These are phyloP conservation scores for Lycaena phlaeas DNA, from an alignment of 2,888 invertebrate genomes.

Conservation along the genomic window DNA sequence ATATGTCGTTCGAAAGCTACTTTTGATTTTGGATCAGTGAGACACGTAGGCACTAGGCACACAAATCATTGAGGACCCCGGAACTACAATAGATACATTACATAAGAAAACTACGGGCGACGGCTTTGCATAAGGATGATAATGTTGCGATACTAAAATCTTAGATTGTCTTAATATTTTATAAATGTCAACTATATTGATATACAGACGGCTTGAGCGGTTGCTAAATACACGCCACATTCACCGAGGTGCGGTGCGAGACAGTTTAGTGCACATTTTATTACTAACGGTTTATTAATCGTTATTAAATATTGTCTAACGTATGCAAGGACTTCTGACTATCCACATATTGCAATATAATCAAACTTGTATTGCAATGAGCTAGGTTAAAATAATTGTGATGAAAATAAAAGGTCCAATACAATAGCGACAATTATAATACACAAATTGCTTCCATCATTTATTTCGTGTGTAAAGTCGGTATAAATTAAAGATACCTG, in stretches of 20 bases:
- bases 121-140: conserved; percentile 3
- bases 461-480: too few relatives aligned
- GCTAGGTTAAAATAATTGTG: too few relatives aligned
- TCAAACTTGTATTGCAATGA: too few relatives aligned
- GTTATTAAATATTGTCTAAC: neutral
- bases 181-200: conserved; percentile 5
- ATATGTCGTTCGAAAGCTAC: too few relatives aligned
- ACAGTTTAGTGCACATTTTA: neutral
- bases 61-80: too few relatives aligned
- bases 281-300: neutral
- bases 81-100: neutral
- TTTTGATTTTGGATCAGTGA: too few relatives aligned
- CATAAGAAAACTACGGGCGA: neutral
- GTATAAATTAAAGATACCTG: too few relatives aligned
- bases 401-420: too few relatives aligned
- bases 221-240: neutral
- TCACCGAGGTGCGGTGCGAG: neutral
- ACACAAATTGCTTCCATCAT: too few relatives aligned
- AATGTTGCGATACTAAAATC: conserved; percentile 12
- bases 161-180: conserved; percentile 14
- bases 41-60: too few relatives aligned
- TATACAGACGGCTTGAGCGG: neutral
- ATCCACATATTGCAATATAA: too few relatives aligned
- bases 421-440: too few relatives aligned
- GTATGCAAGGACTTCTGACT: neutral